phyloP scores from a whole-genome alignment of 2,888 invertebrate genomes.

The Frankliniella intonsa region DNA sequence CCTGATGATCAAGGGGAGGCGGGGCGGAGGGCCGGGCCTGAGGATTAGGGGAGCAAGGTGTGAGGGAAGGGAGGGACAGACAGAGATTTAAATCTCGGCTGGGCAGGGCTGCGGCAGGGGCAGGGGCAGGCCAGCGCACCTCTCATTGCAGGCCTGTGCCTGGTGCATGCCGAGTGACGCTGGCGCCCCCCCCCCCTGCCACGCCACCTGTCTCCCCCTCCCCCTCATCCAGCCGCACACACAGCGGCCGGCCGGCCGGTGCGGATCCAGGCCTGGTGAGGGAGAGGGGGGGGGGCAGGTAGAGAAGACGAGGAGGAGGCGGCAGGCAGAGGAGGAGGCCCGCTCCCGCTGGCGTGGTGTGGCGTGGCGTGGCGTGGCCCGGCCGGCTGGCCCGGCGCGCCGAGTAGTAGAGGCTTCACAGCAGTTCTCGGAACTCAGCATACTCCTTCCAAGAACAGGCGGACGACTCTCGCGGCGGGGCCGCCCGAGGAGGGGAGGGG shows the following conservation, averaged over 20 bases:
- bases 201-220: background rate
- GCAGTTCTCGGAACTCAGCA: slow-evolving; percentile 16
- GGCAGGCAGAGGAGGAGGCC: background rate
- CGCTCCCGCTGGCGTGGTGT: background rate
- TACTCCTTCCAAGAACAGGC: slow-evolving; percentile 17
- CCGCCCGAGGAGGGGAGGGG: background rate
- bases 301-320: background rate
- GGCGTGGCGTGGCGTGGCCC: background rate
- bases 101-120: too few species aligned
- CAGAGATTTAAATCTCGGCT: background rate
- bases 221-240: background rate
- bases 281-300: background rate
- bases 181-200: background rate
- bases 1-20: background rate
- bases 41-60: too few species aligned
- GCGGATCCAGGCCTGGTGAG: background rate
- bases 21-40: too few species aligned
- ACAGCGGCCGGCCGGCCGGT: background rate
- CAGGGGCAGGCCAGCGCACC: background rate
- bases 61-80: too few species aligned
- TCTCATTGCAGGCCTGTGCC: too few species aligned
- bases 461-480: slow-evolving; percentile 14
- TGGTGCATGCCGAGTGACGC: background rate
- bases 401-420: background rate
- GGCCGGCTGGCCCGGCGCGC: background rate